Base-by-base conservation (phyloP, 2,888 invertebrate species). In the Mythimna loreyi region DNA sequence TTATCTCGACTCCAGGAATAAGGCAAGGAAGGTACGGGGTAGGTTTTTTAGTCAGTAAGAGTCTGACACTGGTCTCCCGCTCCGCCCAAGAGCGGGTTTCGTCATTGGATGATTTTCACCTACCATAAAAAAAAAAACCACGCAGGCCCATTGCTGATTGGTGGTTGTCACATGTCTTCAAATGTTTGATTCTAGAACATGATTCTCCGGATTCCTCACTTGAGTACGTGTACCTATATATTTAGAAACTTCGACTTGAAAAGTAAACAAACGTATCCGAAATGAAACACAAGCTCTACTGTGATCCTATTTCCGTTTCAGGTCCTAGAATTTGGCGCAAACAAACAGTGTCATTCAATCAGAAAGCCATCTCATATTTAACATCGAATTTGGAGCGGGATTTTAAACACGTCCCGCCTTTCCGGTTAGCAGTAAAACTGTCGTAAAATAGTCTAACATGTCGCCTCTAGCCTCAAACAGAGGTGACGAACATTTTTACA, bases 341-440 rank as follows among this genome's bases (percentile, higher is more conserved):
- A 67, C 52, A 53, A 62, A 73, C 59, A 63, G 40, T 75, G 49
- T 45, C 64, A 76, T 82, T 70, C 71, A 72, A 75, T 84, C 64
- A 74, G 65, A 72, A 77, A 75, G 60, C 75, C 68, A 79, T 80
- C 63, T 70, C 68, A 70, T 84, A 77, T 85, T 82, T 77, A 83
- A 81, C 84, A 84, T 83, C 63, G 72, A 87, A 82, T 85, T 86
- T 83, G 69, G 78, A 80, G 66, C 65, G 67, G 78, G 75, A 83
- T 83, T 86, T 85, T 83, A 86, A 82, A 82, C 80, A 79, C 69
- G 75, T 67, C 63, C 60, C 56, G 49, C 53, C 67, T 65, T 56
- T 61, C 53, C 53, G 82, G 87, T 90, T 90, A 85, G 91, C 85
- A 89, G 90, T 91, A 91, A 91, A 91, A 90, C 55, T 79, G 79